Evolutionary conservation across 2,888 invertebrate genomes (phyloP), one percentile per base, ranked within the genome.

Genomic region (Carabus problematicus): DNA sequence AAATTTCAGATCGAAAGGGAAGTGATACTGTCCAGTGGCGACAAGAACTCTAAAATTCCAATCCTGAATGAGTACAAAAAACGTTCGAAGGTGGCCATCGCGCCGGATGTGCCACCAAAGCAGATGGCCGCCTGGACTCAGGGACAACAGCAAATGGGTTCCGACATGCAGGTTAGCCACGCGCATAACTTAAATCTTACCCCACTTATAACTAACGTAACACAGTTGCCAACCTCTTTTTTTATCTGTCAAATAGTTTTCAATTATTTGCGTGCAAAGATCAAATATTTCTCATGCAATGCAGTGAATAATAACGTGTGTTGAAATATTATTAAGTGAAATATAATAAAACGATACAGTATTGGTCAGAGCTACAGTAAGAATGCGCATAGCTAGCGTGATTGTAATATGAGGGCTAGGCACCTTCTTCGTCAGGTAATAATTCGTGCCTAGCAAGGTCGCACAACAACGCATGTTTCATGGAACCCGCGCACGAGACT

Each of bases 1-100:
- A 71, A 71, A 67, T 79, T 83, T 70, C 85, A 92, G 92, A 92
- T 92, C 80, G 92, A 92, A 81, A 87, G 92, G 54, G 91, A 92
- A 81, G 89, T 92, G 75, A 89, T 91, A 66, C 81, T 92, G 67
- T 89, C 90, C 2, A 89, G 88, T 42, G 86, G 87, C 0, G 92
- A 92, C 79, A 91, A 91, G 81, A 90, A 89, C 80, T 89, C 90
- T 43, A 92, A 92, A 80, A 91, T 91, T 66, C 91, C 91, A 1
- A 89, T 91, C 72, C 85, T 92, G 66, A 89, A 91, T 80, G 91
- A 92, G 76, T 90, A 90, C 75, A 87, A 90, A 78, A 86, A 87
- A 75, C 81, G 85, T 73, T 82, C 84, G 19, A 85, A 88, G 70
- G 81, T 84, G 19, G 87, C 90, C 1, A 89, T 91, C 40, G 91